Evolutionary conservation across 2,797 vertebrate genomes (phyloP).

Genomic region (Chrosomus eos): DNA sequence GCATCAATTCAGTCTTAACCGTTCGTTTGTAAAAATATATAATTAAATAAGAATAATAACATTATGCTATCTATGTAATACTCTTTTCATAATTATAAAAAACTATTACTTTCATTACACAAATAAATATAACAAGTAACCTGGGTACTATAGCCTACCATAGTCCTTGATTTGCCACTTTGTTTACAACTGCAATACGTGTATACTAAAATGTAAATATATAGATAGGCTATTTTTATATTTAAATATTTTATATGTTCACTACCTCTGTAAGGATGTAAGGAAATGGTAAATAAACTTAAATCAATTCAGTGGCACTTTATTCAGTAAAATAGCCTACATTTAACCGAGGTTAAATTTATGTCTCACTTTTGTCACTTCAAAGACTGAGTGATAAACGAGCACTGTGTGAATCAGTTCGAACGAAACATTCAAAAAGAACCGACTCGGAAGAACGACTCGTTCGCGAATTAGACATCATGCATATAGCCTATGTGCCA

Average conservation of each 20-base stretch:
- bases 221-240: too few relatives aligned
- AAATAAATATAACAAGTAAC: neutral
- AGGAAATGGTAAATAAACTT: neutral
- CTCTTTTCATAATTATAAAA: neutral
- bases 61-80: neutral
- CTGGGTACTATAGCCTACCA: neutral
- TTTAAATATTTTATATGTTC: too few relatives aligned
- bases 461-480: neutral
- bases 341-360: neutral
- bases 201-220: neutral
- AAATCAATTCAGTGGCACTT: neutral
- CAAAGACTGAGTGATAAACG: neutral
- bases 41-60: neutral
- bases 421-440: neutral
- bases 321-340: neutral
- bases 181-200: neutral
- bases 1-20: neutral
- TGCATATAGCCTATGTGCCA: neutral
- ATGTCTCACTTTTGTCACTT: neutral
- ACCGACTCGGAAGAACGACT: slow-evolving; percentile 6
- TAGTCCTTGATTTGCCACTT: neutral
- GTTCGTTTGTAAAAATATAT: neutral
- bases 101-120: neutral
- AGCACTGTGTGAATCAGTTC: neutral
- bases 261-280: too few relatives aligned